A percentile compares a stretch with the other conserved stretches of the same genome.
Evolutionary conservation across 2,797 vertebrate species (phyloP).

Genomic region (Brotula barbata): DNA sequence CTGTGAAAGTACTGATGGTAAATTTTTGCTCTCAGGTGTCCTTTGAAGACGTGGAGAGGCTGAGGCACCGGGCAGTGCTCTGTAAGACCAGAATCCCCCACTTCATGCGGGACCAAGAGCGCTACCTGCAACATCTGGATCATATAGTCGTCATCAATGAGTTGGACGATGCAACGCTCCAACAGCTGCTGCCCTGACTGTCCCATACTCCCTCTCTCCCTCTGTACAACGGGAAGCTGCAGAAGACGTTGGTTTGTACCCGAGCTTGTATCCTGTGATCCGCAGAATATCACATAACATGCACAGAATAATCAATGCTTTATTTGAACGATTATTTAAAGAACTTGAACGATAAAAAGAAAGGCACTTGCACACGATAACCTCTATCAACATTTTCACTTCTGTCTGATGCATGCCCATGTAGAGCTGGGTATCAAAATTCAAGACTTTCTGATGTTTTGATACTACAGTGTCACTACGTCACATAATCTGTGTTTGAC

Average conservation of each 20-base stretch:
- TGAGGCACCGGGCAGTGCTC: conserved; percentile 82
- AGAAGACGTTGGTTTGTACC: no score
- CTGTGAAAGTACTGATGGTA: no score
- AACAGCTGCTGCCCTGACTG: conserved; percentile 72
- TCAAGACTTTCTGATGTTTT: no score
- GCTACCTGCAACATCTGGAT: conserved; percentile 90
- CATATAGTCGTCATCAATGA: conserved; percentile 90
- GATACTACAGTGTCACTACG: no score
- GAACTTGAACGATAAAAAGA: conserved; percentile 59
- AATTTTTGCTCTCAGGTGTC: conserved; percentile 82
- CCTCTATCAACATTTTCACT: conserved; percentile 48
- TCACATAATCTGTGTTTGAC: no score
- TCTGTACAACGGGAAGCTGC: no score
- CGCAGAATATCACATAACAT: conserved; percentile 14
- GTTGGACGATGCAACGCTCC: conserved; percentile 84
- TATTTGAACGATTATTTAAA: conserved; percentile 18
- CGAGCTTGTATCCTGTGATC: conserved; percentile 9
- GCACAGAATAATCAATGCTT: conserved; percentile 45
- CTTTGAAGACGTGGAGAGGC: conserved; percentile 88
- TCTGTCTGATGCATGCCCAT: conserved; percentile 52
- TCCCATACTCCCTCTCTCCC: background rate
- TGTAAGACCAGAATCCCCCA: conserved; percentile 88
- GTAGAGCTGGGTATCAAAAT: no score
- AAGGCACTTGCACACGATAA: conserved; percentile 54
- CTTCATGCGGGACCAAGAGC: conserved; percentile 92